Evolutionary conservation across 2,113 vertebrate genomes (phyloP), one percentile per base, ranked within the genome.

Genomic region (Sclerurus mexicanus): DNA sequence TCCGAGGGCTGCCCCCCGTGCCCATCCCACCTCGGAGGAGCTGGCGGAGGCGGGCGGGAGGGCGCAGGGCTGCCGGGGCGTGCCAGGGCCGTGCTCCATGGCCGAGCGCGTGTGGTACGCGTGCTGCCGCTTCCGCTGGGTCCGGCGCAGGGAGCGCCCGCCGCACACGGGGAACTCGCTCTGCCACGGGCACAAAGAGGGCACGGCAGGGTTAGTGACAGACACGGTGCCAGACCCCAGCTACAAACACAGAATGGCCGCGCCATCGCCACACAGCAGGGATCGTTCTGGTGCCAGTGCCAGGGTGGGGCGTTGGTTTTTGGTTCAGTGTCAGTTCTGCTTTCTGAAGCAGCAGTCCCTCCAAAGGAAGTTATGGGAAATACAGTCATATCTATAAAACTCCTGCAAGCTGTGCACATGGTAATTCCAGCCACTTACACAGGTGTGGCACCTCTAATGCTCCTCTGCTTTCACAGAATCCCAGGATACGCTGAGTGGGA

Each of bases 21-120:
- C 40, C 40, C 40, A 42, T 40, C 40, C 40, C 46, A 99, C 99
- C 96, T 99, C 99, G 50, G 98, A 98, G 40, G 98, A 99, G 91
- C 98, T 99, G 73, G 99, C 98, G 0, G 98, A 98, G 2, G 99
- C 24, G 7, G 49, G 98, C 1, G 97, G 97, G 42, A 97, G 98
- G 12, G 97, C 97, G 18, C 97, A 98, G 21, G 98, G 90, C 33
- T 71, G 96, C 31, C 98, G 98, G 14, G 49, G 12, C 6, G 49
- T 24, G 12, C 24, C 49, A 13, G 49, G 49, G 50, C 87, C 98
- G 78, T 98, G 98, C 21, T 99, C 99, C 14, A 98, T 99, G 47
- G 98, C 98, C 10, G 99, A 99, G 64, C 99, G 99, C 0, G 99
- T 99, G 89, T 99, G 99, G 87, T 99, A 99, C 30, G 99, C 94